Conservation (phyloP, 2,113 vertebrate species). For the Malurus elegans region DNA sequence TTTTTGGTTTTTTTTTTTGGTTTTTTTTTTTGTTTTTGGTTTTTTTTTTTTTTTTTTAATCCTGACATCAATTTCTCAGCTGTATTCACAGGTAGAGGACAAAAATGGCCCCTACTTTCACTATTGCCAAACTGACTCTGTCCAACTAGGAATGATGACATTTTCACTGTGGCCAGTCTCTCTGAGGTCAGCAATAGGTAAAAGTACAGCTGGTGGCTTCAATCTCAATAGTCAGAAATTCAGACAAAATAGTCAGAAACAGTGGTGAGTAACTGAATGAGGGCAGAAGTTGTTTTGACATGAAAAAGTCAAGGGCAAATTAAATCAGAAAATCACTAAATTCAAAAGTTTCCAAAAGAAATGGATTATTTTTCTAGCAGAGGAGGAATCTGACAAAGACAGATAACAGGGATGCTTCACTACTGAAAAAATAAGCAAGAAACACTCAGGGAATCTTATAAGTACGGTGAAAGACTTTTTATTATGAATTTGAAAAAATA, state of each 20-base stretch:
- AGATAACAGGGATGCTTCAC: background rate
- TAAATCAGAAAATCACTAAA: background rate
- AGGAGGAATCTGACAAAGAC: background rate
- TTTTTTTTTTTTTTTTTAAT: background rate
- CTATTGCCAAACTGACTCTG: background rate
- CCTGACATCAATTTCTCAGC: background rate
- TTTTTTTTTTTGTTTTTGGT: background rate
- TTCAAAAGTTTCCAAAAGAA: background rate
- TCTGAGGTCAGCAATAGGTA: background rate
- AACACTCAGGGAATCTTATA: background rate
- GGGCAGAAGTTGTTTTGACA: background rate
- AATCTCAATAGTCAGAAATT: background rate
- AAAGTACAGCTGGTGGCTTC: background rate
- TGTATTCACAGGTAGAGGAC: background rate
- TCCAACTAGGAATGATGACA: background rate
- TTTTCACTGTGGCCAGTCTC: background rate
- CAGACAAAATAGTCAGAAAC: background rate
- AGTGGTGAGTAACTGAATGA: background rate
- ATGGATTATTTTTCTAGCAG: background rate
- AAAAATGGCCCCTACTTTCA: background rate
- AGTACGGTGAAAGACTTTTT: background rate
- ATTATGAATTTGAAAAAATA: background rate
- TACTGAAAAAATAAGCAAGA: background rate
- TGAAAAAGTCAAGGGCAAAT: background rate
- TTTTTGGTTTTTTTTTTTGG: background rate